Base-by-base conservation (phyloP, 2,888 invertebrate genomes). In the Capitulum mitella region DNA sequence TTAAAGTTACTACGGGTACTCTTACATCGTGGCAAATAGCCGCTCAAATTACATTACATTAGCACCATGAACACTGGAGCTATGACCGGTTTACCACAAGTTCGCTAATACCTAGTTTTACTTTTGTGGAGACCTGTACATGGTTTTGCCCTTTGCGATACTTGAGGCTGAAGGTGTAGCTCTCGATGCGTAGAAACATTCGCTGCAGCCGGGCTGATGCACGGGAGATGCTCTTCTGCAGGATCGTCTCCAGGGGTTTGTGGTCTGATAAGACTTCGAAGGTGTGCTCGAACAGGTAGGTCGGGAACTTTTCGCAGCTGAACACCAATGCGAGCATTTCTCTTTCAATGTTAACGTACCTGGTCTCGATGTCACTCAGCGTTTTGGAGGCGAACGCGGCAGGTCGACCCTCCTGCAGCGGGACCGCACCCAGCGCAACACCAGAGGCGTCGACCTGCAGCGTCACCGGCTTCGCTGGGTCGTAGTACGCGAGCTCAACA, bases 311-410 rank as follows among this genome's bases (percentile, higher is more conserved):
- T n/a, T 58, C 58, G n/a, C 58, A 58, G n/a, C 58, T n/a, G 58
- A 58, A 58, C n/a, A n/a, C 58, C n/a, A 58, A 12, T 3, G 58
- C 58, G 3, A 58, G n/a, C 58, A 58, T 58, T 12, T 26, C 26
- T 3, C 58, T 3, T 58, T 26, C 26, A 12, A 58, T 58, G n/a
- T 58, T 58, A n/a, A n/a, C 58, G 58, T 58, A 58, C 58, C 58
- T 58, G 5, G 58, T 58, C 12, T 58, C n/a, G n/a, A n/a, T n/a
- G 12, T 58, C 58, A 6, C 58, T 58, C 6, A 58, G 58, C 6
- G 58, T n/a, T n/a, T 58, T 58, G n/a, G 58, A n/a, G n/a, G n/a
- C 58, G 58, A 58, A 58, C n/a, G 58, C 26, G 58, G n/a, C 58
- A n/a, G 58, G 58, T n/a, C 19, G 58, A 19, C 58, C 58, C 5